Evolutionary conservation across 2,888 invertebrate genomes (phyloP).

Genomic region (Tenthredo scrophulariae): DNA sequence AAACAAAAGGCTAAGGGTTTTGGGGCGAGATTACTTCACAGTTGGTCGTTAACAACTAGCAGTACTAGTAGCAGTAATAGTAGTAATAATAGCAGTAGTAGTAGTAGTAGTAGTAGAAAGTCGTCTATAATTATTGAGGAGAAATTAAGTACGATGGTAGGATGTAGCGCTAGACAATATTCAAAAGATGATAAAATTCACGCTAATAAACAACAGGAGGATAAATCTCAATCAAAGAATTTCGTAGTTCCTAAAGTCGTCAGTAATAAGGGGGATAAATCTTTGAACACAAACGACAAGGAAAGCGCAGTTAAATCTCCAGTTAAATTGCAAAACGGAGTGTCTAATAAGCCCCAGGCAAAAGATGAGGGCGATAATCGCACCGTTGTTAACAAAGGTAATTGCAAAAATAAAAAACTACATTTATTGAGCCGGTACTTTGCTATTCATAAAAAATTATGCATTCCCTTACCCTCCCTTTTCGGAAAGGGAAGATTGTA

Average conservation of each 20-base stretch:
- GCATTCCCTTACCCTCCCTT: slow-evolving; percentile 81
- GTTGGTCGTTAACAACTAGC: slow-evolving; percentile 72
- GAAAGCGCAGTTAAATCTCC: slow-evolving; percentile 10
- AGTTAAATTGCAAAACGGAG: background rate
- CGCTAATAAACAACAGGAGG: background rate
- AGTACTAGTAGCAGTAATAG: slow-evolving; percentile 60
- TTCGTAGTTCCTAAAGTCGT: slow-evolving; percentile 15
- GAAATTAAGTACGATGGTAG: background rate
- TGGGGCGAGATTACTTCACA: slow-evolving; percentile 80
- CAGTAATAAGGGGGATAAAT: background rate
- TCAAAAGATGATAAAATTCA: slow-evolving; percentile 18
- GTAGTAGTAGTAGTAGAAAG: slow-evolving; percentile 77
- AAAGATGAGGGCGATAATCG: slow-evolving; percentile 60
- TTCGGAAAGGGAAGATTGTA: slow-evolving; percentile 81
- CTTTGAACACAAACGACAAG: background rate
- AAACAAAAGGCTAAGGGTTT: slow-evolving; percentile 79
- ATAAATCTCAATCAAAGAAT: slow-evolving; percentile 36
- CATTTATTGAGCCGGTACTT: slow-evolving; percentile 84
- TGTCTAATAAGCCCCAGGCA: background rate
- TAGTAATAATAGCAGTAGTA: slow-evolving; percentile 75
- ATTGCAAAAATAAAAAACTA: slow-evolving; percentile 79
- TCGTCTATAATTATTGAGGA: slow-evolving; percentile 60
- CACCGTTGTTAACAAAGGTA: slow-evolving; percentile 67
- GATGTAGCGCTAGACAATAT: slow-evolving; percentile 3
- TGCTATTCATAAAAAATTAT: slow-evolving; percentile 84